These are phyloP conservation scores for Allobates femoralis DNA, from an alignment of 2,797 vertebrate genomes.

Conservation along the genomic window DNA sequence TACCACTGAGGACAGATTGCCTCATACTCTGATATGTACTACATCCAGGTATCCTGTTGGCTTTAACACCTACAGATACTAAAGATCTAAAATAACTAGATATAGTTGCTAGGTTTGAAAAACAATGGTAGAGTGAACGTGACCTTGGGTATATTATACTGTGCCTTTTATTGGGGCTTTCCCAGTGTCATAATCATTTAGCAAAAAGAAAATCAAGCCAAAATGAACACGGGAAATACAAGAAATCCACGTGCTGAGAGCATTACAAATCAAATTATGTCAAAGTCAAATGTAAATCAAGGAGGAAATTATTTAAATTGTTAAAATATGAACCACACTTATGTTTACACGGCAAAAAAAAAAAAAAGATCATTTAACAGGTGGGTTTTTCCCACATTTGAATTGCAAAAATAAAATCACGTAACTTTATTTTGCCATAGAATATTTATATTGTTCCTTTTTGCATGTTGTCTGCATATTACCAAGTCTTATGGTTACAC, in stretches of 20 bases:
- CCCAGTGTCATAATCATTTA: background rate
- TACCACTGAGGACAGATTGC: background rate
- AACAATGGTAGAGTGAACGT: background rate
- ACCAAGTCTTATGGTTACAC: no score
- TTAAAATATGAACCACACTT: background rate
- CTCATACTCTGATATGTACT: background rate
- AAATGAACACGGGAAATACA: slow-evolving; percentile 13
- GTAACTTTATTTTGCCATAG: no score
- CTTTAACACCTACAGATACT: background rate
- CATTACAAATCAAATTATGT: background rate
- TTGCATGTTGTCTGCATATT: no score
- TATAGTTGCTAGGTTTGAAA: background rate
- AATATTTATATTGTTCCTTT: no score
- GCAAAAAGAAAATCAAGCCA: background rate
- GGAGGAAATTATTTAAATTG: background rate
- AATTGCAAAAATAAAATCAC: no score
- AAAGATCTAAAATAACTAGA: background rate
- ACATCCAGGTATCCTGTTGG: background rate
- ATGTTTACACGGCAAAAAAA: background rate
- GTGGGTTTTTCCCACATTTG: no score
- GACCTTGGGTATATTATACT: background rate
- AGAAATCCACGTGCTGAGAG: background rate
- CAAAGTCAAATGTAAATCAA: background rate
- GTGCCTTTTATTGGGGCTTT: background rate
- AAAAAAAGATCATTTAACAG: background rate